Evolutionary conservation across 2,888 invertebrate genomes (phyloP), one percentile per base, ranked within the genome.

Genomic region (Colostygia pectinataria): DNA sequence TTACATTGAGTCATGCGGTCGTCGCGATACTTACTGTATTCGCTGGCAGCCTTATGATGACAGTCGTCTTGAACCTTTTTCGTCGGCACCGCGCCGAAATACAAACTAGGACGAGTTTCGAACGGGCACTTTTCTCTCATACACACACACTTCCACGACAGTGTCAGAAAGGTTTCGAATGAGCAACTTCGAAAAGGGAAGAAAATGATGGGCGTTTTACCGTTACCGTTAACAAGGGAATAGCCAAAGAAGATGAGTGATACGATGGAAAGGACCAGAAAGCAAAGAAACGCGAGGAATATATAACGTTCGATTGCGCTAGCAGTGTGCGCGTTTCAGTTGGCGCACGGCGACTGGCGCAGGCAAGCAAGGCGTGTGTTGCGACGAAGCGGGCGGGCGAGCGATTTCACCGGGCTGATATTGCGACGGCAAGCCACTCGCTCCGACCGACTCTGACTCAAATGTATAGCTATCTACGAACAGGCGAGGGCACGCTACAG

Each of bases 341-440:
- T 87, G 88, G 88, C 88, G 89, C 88, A 88, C 83, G 80, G 84
- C 86, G 88, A 89, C 88, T 88, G 87, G 90, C 87, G 87, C 89
- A 85, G 86, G 84, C 86, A 85, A 85, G 84, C 86, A 74, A 84
- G 88, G 87, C 83, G 81, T 75, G 86, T 78, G 85, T 83, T 78
- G 85, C 77, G 85, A 71, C 80, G 84, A 76, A 73, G 85, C 85
- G 86, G 86, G 87, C 85, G 87, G 85, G 83, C 84, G 88, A 87
- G 85, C 86, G 89, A 88, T 90, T 88, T 89, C 88, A 89, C 89
- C 87, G 89, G 84, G 86, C 84, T 84, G 87, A 88, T 88, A 88
- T 85, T 86, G 87, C 87, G 87, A 83, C 83, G 85, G 85, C 83
- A 83, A 78, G 81, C 80, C 70, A 71, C 71, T 80, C 75, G 74